A percentile compares a stretch with the other conserved stretches of the same genome.
Evolutionary conservation across 2,888 invertebrate species (phyloP).

Genomic region (Pomacea canaliculata): DNA sequence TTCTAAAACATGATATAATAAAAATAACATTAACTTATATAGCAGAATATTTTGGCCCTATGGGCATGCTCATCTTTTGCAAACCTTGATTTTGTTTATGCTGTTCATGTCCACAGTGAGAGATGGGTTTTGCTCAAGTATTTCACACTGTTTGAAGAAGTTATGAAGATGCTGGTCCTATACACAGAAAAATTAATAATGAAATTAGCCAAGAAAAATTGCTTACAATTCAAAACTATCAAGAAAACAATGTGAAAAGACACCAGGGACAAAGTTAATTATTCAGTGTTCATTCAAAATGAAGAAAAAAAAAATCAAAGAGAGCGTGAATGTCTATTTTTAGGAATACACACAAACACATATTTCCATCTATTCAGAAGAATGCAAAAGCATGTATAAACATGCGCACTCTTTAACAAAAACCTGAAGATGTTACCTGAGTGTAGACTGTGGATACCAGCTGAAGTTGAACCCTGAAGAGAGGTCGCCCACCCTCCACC

Average conservation of each 20-base stretch:
- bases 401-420: no score
- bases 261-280: no score
- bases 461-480: slow-evolving; percentile 87
- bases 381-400: no score
- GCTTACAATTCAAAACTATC: background rate
- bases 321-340: no score
- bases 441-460: slow-evolving; percentile 92
- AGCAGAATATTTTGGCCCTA: no score
- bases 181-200: slow-evolving; percentile 39
- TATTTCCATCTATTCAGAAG: no score
- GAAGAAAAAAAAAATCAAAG: no score
- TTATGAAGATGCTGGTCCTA: slow-evolving; percentile 88
- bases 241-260: background rate
- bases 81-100: slow-evolving; percentile 65
- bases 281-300: no score
- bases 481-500: slow-evolving; percentile 91
- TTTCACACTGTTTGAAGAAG: slow-evolving; percentile 87
- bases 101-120: slow-evolving; percentile 57
- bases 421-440: slow-evolving; percentile 62
- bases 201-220: background rate
- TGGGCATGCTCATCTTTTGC: no score
- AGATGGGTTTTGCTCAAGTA: slow-evolving; percentile 77
- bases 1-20: no score
- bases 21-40: no score
- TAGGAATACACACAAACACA: no score